Base-by-base conservation (phyloP, 2,113 vertebrate species). In the Montifringilla adamsi region DNA sequence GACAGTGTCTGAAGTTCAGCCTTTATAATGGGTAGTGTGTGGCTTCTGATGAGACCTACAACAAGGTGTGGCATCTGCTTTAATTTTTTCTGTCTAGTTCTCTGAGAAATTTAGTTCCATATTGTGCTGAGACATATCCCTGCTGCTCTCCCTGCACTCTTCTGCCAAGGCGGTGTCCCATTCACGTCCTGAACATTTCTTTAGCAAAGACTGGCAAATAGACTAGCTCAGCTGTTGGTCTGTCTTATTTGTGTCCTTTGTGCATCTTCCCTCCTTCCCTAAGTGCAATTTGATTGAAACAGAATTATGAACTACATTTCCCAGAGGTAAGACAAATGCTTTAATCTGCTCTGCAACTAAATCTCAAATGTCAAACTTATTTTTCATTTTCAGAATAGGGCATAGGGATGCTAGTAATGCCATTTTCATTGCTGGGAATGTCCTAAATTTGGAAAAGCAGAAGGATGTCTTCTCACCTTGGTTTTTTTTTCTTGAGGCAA, bases 351-450 rank as follows among this genome's bases (percentile, higher is more conserved):
- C 46, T 3, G 4, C 46, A 64, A 74, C 82, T 84, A 55, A 77
- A 64, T 90, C 50, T 95, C 41, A 82, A 91, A 89, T 63, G 74
- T 77, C 84, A 83, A 30, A 53, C 46, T 73, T 84, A 16, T 19
- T 20, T 80, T 93, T 94, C 43, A 46, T 84, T 72, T 74, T n/a
- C 37, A 55, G 56, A 68, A 39, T 79, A 75, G 44, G 28, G 26
- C 43, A 60, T 13, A 30, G 24, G n/a, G 35, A 58, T 80, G 37
- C 72, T 86, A 58, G 58, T 66, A 73, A 69, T 93, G 33, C 24
- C 56, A 67, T 96, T 95, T 96, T 95, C 39, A 72, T 84, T 94
- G 26, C 31, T 72, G 43, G 16, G 18, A 79, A 39, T 73, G 28
- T 85, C 80, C 78, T 83, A 60, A 62, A 72, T 89, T 87, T 68